Evolutionary conservation across 1,140 invertebrate species (phyloP), one percentile per base, ranked within the genome.

Genomic region (Heliconius hewitsoni): DNA sequence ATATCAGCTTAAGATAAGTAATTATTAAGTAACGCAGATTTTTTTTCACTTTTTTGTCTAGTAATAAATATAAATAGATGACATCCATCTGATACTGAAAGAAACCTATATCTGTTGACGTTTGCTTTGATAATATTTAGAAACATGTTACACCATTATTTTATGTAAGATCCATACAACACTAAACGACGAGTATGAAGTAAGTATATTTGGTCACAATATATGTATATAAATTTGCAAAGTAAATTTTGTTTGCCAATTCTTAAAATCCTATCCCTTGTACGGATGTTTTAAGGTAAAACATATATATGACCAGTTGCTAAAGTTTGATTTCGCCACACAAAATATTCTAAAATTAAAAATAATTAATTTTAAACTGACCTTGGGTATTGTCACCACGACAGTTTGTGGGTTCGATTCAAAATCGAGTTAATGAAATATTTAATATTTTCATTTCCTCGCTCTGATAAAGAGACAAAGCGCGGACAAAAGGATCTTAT

Each of bases 161-260:
- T 66, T 57, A 57, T 23, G 55, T 57, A 66, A 66, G 60, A 66
- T 30, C 13, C 60, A 66, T 66, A 66, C 60, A 66, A 66, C 60
- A 16, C 11, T 66, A 66, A 66, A 66, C 23, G 60, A 30, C 60
- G 11, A 66, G 30, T 66, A 66, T 66, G 8, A 66, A 66, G 60
- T 66, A 66, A 27, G 23, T 66, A 16, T 66, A 66, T 66, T 66
- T 66, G 11, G 60, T 30, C 60, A 66, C 60, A 27, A 30, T 11
- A 60, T 23, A 57, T 60, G 1, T 11, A 23, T 60, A 60, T 60
- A 23, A 60, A 60, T 66, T 66, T 66, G 60, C 60, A 66, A 66
- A 9, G n/a, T 66, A 18, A 30, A 66, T 66, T 66, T 27, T 13
- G 60, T 66, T 66, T 27, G 60, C 11, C 27, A 66, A 66, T 66